A percentile compares a stretch with the other conserved stretches of the same genome.
Conservation (phyloP, 2,113 vertebrate species). For the Actinemys pallida region DNA sequence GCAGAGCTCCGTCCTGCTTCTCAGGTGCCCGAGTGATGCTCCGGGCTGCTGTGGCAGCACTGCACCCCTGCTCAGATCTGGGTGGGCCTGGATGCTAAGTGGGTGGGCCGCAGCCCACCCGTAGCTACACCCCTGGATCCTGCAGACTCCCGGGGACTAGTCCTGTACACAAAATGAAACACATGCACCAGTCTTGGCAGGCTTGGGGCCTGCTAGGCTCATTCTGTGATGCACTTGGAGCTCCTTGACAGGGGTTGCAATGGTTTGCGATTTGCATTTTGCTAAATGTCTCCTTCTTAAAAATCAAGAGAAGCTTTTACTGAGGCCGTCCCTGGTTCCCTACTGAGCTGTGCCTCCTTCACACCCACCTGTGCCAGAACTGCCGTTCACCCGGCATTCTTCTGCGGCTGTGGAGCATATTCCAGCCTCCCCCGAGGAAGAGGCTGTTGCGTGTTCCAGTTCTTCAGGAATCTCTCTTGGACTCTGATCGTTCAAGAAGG, state of each 20-base stretch:
- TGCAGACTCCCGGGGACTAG: background rate
- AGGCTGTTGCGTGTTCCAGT: background rate
- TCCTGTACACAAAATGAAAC: background rate
- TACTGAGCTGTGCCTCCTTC: background rate
- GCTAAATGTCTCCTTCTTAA: background rate
- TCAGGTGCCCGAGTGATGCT: no score
- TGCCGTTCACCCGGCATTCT: background rate
- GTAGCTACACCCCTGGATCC: background rate
- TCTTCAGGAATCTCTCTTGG: background rate
- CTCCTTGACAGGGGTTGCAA: background rate
- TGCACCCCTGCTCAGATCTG: background rate
- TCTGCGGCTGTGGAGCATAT: background rate
- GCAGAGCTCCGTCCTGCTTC: no score
- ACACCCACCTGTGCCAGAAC: background rate
- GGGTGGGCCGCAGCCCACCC: no score
- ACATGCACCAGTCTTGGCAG: no score
- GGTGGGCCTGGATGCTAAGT: no score
- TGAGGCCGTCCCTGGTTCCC: background rate
- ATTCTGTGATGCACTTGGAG: background rate
- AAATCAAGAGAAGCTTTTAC: background rate
- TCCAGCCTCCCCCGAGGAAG: background rate
- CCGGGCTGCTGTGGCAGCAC: no score
- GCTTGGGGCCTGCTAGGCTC: accelerated
- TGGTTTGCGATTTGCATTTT: accelerated
- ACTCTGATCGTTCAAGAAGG: background rate